These are phyloP conservation scores for Periophthalmus magnuspinnatus DNA, from an alignment of 2,797 vertebrate species.

Conservation along the genomic window DNA sequence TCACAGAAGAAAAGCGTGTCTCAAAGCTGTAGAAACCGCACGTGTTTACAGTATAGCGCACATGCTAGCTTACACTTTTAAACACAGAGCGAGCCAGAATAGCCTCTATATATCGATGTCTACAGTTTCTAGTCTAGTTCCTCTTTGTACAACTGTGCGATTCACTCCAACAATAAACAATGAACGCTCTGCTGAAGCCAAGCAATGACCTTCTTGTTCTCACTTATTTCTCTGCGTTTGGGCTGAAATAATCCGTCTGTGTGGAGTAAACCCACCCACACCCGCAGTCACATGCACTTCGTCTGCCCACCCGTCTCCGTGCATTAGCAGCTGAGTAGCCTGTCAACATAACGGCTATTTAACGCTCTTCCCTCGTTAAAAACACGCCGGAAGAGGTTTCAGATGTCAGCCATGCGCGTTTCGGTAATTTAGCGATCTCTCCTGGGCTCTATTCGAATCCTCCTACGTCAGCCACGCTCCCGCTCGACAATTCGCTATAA, in stretches of 20 bases:
- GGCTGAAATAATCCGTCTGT: constrained; percentile 51
- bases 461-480: too few species aligned
- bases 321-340: constrained; percentile 16
- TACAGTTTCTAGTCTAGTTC: background rate
- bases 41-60: background rate
- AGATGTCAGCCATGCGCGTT: too few species aligned
- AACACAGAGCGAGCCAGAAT: background rate
- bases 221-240: background rate
- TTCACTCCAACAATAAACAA: constrained; percentile 9
- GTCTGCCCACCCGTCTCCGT: constrained; percentile 33
- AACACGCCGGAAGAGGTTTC: too few species aligned
- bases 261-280: constrained; percentile 38
- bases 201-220: constrained; percentile 44
- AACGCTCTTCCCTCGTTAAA: too few species aligned
- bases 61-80: background rate
- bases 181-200: constrained; percentile 26
- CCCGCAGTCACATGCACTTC: constrained; percentile 7
- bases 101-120: too few species aligned
- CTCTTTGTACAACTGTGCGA: constrained; percentile 14
- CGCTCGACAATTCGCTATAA: too few species aligned
- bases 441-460: too few species aligned
- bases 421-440: too few species aligned
- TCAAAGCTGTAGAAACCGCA: background rate
- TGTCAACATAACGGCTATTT: too few species aligned
- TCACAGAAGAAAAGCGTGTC: background rate